These are phyloP conservation scores for Manduca sexta DNA, from an alignment of 1,140 invertebrate species.

Conservation along the genomic window DNA sequence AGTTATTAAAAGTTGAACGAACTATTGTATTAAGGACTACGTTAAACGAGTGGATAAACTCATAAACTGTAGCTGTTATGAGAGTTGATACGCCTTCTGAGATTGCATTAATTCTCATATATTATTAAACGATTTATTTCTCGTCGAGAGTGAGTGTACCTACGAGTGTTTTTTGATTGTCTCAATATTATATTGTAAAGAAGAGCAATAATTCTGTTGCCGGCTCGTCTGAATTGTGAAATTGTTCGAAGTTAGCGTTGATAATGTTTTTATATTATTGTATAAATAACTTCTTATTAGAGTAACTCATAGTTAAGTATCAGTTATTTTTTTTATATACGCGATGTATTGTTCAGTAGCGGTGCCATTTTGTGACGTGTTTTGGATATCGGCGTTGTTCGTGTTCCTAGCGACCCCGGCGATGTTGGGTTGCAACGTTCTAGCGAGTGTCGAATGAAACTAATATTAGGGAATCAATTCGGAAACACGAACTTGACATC, in stretches of 20 bases:
- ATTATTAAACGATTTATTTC: conserved; percentile 16
- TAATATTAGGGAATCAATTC: conserved; percentile 8
- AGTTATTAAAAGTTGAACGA: conserved; percentile 51
- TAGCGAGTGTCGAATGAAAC: no score
- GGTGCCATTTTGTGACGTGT: conserved; percentile 40
- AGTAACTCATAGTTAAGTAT: conserved; percentile 39
- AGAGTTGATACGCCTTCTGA: conserved; percentile 51
- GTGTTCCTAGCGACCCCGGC: no score
- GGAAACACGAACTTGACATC: conserved; percentile 9
- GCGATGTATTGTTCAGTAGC: conserved; percentile 37
- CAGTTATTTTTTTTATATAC: conserved; percentile 31
- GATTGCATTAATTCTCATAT: conserved; percentile 26
- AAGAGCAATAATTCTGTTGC: conserved; percentile 41
- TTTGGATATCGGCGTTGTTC: conserved; percentile 1
- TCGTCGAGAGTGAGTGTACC: conserved; percentile 2
- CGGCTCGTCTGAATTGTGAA: conserved; percentile 23
- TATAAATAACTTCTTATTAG: conserved; percentile 35
- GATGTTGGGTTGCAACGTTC: no score
- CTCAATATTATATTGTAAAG: conserved; percentile 34
- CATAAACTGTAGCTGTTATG: conserved; percentile 49
- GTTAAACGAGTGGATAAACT: conserved; percentile 35
- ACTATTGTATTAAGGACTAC: conserved; percentile 35
- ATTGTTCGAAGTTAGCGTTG: conserved; percentile 29
- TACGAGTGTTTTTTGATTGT: conserved; percentile 29
- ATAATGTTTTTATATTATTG: conserved; percentile 34